Conservation (phyloP, 2,797 vertebrate species). For the Pithecia hirsuta region DNA sequence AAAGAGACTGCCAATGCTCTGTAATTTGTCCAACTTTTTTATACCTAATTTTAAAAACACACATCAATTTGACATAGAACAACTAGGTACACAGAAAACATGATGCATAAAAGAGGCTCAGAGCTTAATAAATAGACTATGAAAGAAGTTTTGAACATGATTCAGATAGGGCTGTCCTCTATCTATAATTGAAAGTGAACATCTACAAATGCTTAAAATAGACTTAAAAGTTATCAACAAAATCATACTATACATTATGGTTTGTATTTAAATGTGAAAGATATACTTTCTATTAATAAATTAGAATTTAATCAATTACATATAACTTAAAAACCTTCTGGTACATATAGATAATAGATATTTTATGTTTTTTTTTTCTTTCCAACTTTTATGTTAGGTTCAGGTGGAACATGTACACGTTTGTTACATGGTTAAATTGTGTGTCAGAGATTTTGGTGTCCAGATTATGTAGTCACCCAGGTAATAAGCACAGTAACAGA, state of each 20-base stretch:
- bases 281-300: neutral
- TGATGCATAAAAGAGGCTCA: neutral
- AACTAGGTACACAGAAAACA: neutral
- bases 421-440: neutral
- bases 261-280: neutral
- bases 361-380: neutral
- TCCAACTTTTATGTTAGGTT: neutral
- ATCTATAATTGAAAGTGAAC: neutral
- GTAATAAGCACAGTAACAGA: neutral
- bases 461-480: neutral
- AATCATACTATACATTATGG: neutral
- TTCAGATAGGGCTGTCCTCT: neutral
- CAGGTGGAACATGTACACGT: neutral
- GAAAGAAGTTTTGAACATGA: neutral
- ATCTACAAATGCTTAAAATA: neutral
- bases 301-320: neutral
- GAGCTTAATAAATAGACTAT: neutral
- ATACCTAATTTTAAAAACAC: neutral
- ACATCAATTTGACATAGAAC: neutral
- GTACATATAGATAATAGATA: neutral
- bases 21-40: neutral
- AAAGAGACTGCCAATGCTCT: neutral
- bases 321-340: neutral
- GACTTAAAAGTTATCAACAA: neutral
- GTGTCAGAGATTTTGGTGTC: neutral